phyloP scores from a whole-genome alignment of 2,888 invertebrate species.

The Asteroscopus sphinx region DNA sequence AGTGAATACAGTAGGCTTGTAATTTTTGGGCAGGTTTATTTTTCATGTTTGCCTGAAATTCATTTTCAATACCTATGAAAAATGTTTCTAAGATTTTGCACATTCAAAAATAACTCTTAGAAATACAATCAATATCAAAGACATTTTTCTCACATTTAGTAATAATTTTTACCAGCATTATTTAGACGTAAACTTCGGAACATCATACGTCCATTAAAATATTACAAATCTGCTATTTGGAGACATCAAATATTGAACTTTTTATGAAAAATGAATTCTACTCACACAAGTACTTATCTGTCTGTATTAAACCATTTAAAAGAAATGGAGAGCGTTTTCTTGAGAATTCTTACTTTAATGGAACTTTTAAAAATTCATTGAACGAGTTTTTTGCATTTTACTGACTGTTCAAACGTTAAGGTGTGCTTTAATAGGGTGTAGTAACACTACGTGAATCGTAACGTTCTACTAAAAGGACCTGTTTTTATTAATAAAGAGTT shows the following conservation, averaged over 20 bases:
- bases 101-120: too few species aligned
- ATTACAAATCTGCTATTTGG: background rate
- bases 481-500: background rate
- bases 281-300: background rate
- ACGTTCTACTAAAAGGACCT: background rate
- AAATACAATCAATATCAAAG: too few species aligned
- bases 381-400: slow-evolving; percentile 2
- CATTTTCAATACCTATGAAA: too few species aligned
- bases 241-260: background rate
- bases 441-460: slow-evolving; percentile 1
- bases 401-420: slow-evolving; percentile 2
- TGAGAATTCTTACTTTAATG: slow-evolving; percentile 7
- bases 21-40: too few species aligned
- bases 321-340: background rate
- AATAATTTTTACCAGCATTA: background rate
- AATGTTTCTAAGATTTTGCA: too few species aligned
- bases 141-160: too few species aligned
- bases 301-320: background rate
- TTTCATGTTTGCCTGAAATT: too few species aligned
- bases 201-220: background rate
- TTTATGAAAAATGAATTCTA: background rate
- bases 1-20: too few species aligned
- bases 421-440: slow-evolving; percentile 2
- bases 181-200: background rate
- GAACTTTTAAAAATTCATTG: background rate